phyloP scores from a whole-genome alignment of 2,113 vertebrate species.

The Pao palembangensis region DNA sequence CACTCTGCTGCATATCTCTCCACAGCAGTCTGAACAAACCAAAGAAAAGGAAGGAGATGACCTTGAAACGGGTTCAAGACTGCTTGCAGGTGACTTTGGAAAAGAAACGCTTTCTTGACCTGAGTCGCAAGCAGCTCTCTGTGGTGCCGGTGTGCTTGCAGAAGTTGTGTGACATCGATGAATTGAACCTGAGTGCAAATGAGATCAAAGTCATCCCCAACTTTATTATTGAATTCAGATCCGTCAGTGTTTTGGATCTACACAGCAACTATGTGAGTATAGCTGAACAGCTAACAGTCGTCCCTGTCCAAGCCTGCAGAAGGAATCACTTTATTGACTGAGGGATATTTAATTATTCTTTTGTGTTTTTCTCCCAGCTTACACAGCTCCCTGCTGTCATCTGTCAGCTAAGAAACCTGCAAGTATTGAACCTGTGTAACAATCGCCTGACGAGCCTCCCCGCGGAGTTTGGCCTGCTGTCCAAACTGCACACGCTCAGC shows the following conservation, averaged over 20 bases:
- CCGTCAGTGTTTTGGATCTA: conserved; percentile 82
- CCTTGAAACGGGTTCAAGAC: conserved; percentile 79
- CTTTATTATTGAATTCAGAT: conserved; percentile 78
- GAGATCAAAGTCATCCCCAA: conserved; percentile 81
- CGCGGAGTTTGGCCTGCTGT: conserved; percentile 76
- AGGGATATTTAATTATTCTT: no score
- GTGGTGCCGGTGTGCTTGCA: conserved; percentile 83
- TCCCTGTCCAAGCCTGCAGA: no score
- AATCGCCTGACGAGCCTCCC: conserved; percentile 85
- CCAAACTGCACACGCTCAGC: conserved; percentile 78
- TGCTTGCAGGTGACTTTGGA: conserved; percentile 75
- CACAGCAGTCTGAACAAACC: conserved; percentile 56
- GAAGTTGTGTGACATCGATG: conserved; percentile 79
- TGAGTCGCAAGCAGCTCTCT: conserved; percentile 85
- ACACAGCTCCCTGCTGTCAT: conserved; percentile 78
- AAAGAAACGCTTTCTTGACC: conserved; percentile 78
- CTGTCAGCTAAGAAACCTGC: conserved; percentile 76
- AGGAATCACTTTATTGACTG: no score
- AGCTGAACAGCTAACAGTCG: no score
- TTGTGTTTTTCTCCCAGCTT: conserved; percentile 56
- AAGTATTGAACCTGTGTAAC: conserved; percentile 84
- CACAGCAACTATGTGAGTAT: conserved; percentile 82
- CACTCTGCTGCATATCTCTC: not conserved
- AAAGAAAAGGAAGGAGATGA: conserved; percentile 76
- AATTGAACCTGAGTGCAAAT: conserved; percentile 89